A percentile compares a stretch with the other conserved stretches of the same genome.
These are phyloP conservation scores for Erythrocercus mccallii DNA, from an alignment of 2,113 vertebrate genomes.

Conservation along the genomic window DNA sequence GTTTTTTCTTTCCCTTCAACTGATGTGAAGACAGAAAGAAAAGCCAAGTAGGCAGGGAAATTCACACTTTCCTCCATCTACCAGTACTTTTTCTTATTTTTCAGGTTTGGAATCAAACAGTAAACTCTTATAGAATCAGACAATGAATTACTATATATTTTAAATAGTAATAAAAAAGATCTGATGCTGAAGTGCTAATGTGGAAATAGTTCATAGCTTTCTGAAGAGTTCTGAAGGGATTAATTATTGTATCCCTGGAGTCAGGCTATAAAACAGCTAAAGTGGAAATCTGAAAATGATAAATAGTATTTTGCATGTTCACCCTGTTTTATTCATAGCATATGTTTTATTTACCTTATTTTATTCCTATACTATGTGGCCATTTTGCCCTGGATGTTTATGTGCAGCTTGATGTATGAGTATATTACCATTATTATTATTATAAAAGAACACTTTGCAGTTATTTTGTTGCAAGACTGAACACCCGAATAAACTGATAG, in stretches of 20 bases:
- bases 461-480: background rate
- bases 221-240: background rate
- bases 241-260: background rate
- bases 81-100: background rate
- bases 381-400: background rate
- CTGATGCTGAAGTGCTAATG: background rate
- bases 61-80: background rate
- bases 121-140: background rate
- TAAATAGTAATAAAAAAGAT: background rate
- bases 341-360: background rate
- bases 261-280: background rate
- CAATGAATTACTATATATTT: background rate
- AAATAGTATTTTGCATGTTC: background rate
- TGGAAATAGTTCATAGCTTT: background rate
- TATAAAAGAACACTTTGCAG: background rate
- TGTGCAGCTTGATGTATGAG: background rate
- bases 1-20: background rate
- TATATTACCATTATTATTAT: background rate
- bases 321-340: background rate
- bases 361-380: background rate
- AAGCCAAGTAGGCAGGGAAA: background rate
- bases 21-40: background rate
- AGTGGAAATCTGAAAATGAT: background rate
- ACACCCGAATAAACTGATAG: background rate
- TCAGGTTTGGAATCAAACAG: background rate